These are phyloP conservation scores for Drosophila lacicola DNA, from an alignment of 2,888 invertebrate genomes.

Conservation along the genomic window DNA sequence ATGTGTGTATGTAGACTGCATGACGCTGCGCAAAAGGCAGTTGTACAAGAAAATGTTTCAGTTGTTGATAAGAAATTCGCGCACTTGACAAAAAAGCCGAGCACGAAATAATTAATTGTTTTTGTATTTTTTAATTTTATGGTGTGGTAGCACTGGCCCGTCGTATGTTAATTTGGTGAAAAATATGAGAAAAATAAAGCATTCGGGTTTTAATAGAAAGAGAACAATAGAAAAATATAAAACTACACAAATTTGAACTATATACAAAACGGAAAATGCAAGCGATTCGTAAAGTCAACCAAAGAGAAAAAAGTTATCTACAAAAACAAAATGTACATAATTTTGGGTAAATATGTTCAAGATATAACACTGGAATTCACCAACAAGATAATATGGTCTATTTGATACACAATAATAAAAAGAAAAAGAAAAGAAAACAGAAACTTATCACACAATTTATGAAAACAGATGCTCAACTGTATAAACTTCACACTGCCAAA, in stretches of 20 bases:
- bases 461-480: not conserved
- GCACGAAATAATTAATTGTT: slow-evolving; percentile 15
- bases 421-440: too few species aligned
- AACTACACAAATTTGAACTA: slow-evolving; percentile 10
- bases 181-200: slow-evolving; percentile 1
- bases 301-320: slow-evolving; percentile 15
- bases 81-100: slow-evolving; percentile 28
- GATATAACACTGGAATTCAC: slow-evolving; percentile 8
- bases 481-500: not conserved
- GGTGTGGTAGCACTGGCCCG: slow-evolving; percentile 42
- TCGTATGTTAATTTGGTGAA: slow-evolving; percentile 27
- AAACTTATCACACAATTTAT: not conserved
- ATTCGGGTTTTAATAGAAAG: slow-evolving; percentile 8
- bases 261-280: slow-evolving; percentile 40
- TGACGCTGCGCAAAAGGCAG: slow-evolving; percentile 39
- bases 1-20: slow-evolving; percentile 18
- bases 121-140: not conserved
- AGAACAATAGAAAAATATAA: not conserved
- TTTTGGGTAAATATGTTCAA: slow-evolving; percentile 6
- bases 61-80: slow-evolving; percentile 48
- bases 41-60: slow-evolving; percentile 51
- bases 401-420: not conserved
- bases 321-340: slow-evolving; percentile 22
- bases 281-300: slow-evolving; percentile 24
- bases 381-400: slow-evolving; percentile 4